A percentile compares a stretch with the other conserved stretches of the same genome.
Evolutionary conservation across 1,140 invertebrate genomes (phyloP).

Genomic region (Stenopsyche tienmushanensis): DNA sequence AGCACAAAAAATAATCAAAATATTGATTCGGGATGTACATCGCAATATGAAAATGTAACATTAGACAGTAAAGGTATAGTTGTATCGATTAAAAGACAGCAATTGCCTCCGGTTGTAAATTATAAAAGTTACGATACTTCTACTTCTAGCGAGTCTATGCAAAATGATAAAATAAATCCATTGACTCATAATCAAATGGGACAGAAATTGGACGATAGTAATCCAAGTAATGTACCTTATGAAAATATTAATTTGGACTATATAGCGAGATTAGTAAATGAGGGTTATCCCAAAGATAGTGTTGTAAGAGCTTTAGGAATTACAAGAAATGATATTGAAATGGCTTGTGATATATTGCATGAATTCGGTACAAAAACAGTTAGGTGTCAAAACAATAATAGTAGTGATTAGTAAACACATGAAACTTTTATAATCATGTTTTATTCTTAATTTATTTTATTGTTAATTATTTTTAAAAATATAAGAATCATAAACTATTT

Average conservation of each 20-base stretch:
- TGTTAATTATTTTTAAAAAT: no score
- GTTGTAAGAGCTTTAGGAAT: constrained; percentile 89
- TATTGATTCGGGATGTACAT: neutral
- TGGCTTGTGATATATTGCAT: constrained; percentile 93
- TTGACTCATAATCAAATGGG: constrained; percentile 55
- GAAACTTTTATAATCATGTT: neutral
- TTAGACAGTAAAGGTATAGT: constrained; percentile 44
- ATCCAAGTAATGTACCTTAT: constrained; percentile 61
- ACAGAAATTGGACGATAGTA: constrained; percentile 51
- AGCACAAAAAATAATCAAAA: constrained; percentile 11
- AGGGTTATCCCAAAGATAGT: constrained; percentile 86
- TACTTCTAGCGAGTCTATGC: neutral
- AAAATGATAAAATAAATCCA: constrained; percentile 50
- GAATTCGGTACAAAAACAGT: constrained; percentile 69
- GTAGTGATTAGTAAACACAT: constrained; percentile 23
- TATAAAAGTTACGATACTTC: neutral
- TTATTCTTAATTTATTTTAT: constrained; percentile 1
- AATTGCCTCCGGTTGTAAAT: neutral
- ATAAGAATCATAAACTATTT: no score
- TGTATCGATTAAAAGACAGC: constrained; percentile 36
- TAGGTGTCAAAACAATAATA: constrained; percentile 39
- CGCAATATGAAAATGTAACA: constrained; percentile 53
- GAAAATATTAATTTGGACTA: constrained; percentile 92
- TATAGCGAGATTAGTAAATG: constrained; percentile 80
- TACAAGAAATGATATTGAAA: constrained; percentile 87